Conservation (phyloP, 2,888 invertebrate genomes). For the Calameuta pallipes region DNA sequence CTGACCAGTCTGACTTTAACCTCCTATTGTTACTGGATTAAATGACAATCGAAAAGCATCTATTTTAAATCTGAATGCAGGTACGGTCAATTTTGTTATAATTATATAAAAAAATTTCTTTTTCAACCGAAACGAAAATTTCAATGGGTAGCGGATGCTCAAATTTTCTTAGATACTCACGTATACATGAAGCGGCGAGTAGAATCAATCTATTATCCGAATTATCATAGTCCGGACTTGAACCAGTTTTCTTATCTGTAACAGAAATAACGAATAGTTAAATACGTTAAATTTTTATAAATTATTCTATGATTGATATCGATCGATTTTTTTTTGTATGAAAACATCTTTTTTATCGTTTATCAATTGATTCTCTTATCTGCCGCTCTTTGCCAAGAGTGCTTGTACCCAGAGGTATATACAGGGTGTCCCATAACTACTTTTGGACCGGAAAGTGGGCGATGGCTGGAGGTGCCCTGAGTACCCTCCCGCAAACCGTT, state of each 20-base stretch:
- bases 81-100: no score
- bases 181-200: constrained; percentile 65
- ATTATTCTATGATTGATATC: not conserved
- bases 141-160: no score
- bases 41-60: not conserved
- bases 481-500: no score
- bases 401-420: not conserved
- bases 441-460: no score
- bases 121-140: no score
- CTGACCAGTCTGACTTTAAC: not conserved
- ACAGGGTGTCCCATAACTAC: no score
- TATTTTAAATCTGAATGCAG: not conserved
- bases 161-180: constrained; percentile 45
- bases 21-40: not conserved
- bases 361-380: not conserved
- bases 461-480: no score
- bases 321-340: not conserved
- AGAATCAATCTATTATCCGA: constrained; percentile 62
- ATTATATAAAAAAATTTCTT: no score
- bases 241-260: constrained; percentile 54
- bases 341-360: not conserved
- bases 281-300: not conserved
- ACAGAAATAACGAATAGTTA: constrained; percentile 25
- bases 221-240: constrained; percentile 61
- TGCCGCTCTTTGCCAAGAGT: not conserved